phyloP scores from a whole-genome alignment of 2,113 vertebrate genomes.

The Lipotes vexillifer region DNA sequence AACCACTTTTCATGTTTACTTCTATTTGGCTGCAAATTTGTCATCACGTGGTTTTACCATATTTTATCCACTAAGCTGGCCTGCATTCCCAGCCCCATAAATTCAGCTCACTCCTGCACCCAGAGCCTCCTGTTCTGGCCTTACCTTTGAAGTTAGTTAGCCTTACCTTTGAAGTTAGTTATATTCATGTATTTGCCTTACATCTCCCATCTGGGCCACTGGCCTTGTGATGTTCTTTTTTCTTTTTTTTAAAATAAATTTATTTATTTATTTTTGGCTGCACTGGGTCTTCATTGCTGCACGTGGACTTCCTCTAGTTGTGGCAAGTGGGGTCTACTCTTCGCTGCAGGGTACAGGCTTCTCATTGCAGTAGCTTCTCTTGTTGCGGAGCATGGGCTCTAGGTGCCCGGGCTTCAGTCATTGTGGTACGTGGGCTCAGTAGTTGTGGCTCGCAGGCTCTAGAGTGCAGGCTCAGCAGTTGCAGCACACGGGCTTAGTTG shows the following conservation, averaged over 20 bases:
- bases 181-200: background rate
- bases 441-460: too few relatives aligned
- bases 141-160: background rate
- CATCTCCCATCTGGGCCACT: background rate
- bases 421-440: too few relatives aligned
- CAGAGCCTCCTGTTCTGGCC: background rate
- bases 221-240: background rate
- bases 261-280: too few relatives aligned
- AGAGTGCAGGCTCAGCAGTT: too few relatives aligned
- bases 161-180: background rate
- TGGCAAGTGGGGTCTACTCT: too few relatives aligned
- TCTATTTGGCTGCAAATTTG: background rate
- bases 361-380: too few relatives aligned
- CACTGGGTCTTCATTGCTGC: too few relatives aligned
- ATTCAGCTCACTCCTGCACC: background rate
- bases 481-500: too few relatives aligned
- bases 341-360: too few relatives aligned
- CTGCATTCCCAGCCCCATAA: background rate
- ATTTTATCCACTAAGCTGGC: background rate
- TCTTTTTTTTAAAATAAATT: background rate
- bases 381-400: too few relatives aligned
- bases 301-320: too few relatives aligned
- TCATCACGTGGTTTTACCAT: background rate
- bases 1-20: background rate
- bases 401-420: too few relatives aligned